Base-by-base conservation (phyloP, 1,140 invertebrate species). In the Penaeus vannamei region DNA sequence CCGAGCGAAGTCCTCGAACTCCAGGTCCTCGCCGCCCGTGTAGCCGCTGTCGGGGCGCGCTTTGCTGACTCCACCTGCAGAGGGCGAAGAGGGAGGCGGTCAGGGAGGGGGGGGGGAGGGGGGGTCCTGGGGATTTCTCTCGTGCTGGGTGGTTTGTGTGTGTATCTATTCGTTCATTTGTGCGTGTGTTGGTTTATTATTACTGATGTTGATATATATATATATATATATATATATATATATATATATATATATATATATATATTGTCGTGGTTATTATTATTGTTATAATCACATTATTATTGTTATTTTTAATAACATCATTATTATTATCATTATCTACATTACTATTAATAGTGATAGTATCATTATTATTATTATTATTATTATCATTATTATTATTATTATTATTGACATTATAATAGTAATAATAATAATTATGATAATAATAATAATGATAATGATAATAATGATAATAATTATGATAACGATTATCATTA, bases 1-100 rank as follows among this genome's bases (percentile, higher is more conserved):
- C 87, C 97, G 95, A 92, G 97, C 96, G 92, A 97, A 98, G 93
- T 98, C 97, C 93, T 98, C 97, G 92, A 98, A 97, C 60, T 85
- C 82, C 32, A 84, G 80, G 62, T 88, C 86, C 20, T 88, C 86
- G 36, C 86, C 86, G 14, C 80, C 85, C 2, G 85, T 62, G 85
- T 86, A 86, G 66, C 84, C 69, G 46, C 69, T 77, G 29, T 86
- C 85, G 46, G 84, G 69, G 32, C 69, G 64, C 12, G 84, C 85
- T 76, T 80, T 86, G 85, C 61, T 72, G 81, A 64, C 42, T 5
- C 61, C 62, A 64, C 86, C 86, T 88, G 80, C 3, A 19, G 85
- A 61, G 8, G 36, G 36, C 36, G n/a, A 36, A 12, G 76, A 17
- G 64, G 19, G 64, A n/a, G 23, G 20, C 0, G n/a, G 1, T 53